Evolutionary conservation across 1,140 invertebrate species (phyloP), one percentile per base, ranked within the genome.

Genomic region (Dryas iulia): DNA sequence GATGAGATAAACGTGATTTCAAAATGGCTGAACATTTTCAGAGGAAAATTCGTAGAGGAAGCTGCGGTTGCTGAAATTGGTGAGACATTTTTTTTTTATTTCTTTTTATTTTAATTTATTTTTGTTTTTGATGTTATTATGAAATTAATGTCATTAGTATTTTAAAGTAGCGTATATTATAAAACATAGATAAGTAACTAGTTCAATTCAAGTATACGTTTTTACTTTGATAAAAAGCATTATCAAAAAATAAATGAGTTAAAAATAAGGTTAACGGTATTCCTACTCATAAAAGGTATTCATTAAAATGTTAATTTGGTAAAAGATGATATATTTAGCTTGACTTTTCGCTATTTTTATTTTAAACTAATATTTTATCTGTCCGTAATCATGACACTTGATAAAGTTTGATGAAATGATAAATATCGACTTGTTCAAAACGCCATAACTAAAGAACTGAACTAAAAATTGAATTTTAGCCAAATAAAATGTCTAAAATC

Each of bases 1-100:
- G 65, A 82, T 73, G 77, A 85, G 76, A 84, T 81, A 79, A 82
- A 84, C 84, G 88, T 90, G 88, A 90, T 85, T n/a, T 74, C 82
- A 89, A 90, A 65, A 90, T 89, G 87, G 86, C 86, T 58, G 84
- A 53, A 72, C 69, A 77, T 74, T 81, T 84, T 82, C 76, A 79
- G 76, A 74, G 74, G 76, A 74, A 81, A 78, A 78, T 68, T 79
- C 54, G 71, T 69, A 73, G 68, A 67, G 78, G 74, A 78, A 77
- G 71, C 73, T 78, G 63, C 66, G 69, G 66, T 61, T 60, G 59
- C 39, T 47, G 18, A 62, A 59, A 47, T 47, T 53, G 86, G 87
- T 90, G 79, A 90, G 87, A 81, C 8, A 58, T 69, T 66, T 67
- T 57, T 65, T 71, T 60, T 69, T 66, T 67, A 59, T 65, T 71